Evolutionary conservation across 2,888 invertebrate species (phyloP).

Genomic region (Hoplodrina ambigua): DNA sequence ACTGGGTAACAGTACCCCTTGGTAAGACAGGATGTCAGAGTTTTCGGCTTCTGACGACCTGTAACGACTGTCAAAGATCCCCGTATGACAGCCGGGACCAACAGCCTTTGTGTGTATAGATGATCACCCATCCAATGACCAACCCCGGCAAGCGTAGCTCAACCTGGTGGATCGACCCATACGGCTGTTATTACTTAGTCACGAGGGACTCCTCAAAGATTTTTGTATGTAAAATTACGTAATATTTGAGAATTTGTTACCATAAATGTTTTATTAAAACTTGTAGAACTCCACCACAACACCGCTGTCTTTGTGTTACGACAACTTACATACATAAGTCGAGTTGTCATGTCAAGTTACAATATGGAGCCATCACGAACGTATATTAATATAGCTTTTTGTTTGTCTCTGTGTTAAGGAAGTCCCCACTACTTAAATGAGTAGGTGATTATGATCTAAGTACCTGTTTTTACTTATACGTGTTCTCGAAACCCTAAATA

Average conservation of each 20-base stretch:
- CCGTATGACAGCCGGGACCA: too few relatives aligned
- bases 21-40: too few relatives aligned
- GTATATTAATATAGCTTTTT: constrained; percentile 38
- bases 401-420: constrained; percentile 15
- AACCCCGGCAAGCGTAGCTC: too few relatives aligned
- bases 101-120: too few relatives aligned
- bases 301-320: constrained; percentile 30
- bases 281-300: constrained; percentile 34
- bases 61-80: too few relatives aligned
- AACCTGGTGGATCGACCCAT: too few relatives aligned
- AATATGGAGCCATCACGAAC: constrained; percentile 34
- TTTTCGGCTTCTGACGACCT: too few relatives aligned
- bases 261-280: constrained; percentile 46
- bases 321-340: constrained; percentile 34
- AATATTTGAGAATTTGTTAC: constrained; percentile 37
- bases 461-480: constrained; percentile 35
- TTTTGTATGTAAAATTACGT: constrained; percentile 11
- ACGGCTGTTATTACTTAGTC: too few relatives aligned
- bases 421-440: constrained; percentile 39
- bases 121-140: too few relatives aligned
- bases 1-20: too few relatives aligned
- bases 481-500: constrained; percentile 43
- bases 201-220: too few relatives aligned
- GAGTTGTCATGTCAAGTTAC: constrained; percentile 41
- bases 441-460: constrained; percentile 35